A percentile compares a stretch with the other conserved stretches of the same genome.
phyloP scores from a whole-genome alignment of 2,888 invertebrate species.

The Scrobipalpa costella region DNA sequence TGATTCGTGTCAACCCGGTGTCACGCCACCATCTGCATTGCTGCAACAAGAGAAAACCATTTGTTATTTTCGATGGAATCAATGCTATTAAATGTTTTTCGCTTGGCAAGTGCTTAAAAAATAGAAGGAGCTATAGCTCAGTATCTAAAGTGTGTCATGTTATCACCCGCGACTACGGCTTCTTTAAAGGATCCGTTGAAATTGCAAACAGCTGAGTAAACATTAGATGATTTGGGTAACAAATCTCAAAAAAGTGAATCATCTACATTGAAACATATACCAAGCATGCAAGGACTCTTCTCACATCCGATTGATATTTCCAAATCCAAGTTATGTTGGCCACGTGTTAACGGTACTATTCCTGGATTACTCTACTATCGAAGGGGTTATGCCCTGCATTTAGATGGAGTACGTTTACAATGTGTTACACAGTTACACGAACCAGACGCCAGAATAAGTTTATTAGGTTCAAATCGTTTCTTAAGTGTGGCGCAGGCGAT shows the following conservation, averaged over 20 bases:
- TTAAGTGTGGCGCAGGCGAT: constrained; percentile 36
- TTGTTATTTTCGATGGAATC: not conserved
- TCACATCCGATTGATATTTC: not conserved
- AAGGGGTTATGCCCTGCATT: constrained; percentile 49
- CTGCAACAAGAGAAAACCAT: constrained; percentile 64
- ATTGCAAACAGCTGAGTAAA: too few relatives aligned
- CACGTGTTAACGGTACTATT: constrained; percentile 38
- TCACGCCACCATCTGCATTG: constrained; percentile 77
- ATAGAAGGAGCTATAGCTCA: too few relatives aligned
- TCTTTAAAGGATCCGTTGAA: too few relatives aligned
- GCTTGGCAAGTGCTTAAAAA: too few relatives aligned
- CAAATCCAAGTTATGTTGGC: constrained; percentile 7
- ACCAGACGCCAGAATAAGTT: constrained; percentile 60
- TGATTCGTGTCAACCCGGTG: constrained; percentile 78
- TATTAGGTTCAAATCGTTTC: constrained; percentile 58
- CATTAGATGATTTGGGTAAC: too few relatives aligned
- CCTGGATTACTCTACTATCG: constrained; percentile 35
- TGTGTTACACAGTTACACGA: constrained; percentile 40
- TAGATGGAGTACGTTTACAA: constrained; percentile 34
- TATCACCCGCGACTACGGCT: too few relatives aligned
- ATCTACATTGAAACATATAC: too few relatives aligned
- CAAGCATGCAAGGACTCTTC: constrained; percentile 2
- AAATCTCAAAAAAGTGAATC: too few relatives aligned
- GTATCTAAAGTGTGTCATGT: too few relatives aligned
- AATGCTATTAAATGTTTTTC: too few relatives aligned